Conservation (phyloP, 2,113 vertebrate species). For the Siniperca knerii region DNA sequence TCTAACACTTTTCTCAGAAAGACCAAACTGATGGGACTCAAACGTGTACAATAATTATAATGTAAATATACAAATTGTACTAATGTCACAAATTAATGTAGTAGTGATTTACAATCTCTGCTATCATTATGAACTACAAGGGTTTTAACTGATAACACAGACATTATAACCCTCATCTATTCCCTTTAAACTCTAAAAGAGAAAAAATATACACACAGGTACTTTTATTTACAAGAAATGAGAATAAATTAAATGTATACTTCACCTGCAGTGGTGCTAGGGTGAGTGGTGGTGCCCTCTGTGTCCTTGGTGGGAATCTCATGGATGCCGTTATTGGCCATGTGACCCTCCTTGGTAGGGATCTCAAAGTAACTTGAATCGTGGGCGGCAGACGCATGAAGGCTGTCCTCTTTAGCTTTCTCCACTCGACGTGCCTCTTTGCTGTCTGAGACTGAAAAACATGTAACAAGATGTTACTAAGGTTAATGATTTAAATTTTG, state of each 20-base stretch:
- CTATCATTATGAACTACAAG: background rate
- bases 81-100: background rate
- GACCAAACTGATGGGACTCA: background rate
- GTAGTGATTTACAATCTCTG: background rate
- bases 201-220: background rate
- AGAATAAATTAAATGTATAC: background rate
- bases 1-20: background rate
- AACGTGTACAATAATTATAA: background rate
- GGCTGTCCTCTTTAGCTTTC: conserved; percentile 88
- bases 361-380: conserved; percentile 97
- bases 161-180: background rate
- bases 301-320: conserved; percentile 97
- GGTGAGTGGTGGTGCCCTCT: conserved; percentile 80
- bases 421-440: conserved; percentile 89
- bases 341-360: conserved; percentile 93
- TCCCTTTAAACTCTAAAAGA: background rate
- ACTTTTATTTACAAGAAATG: background rate
- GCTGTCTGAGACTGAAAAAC: conserved; percentile 76
- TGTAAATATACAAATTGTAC: background rate
- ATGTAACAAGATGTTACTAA: background rate
- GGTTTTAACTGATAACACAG: background rate
- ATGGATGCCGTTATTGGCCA: conserved; percentile 90
- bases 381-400: conserved; percentile 86
- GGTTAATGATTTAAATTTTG: background rate
- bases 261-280: conserved; percentile 73